Conservation (phyloP, 2,888 invertebrate species). For the Metalampra italica region DNA sequence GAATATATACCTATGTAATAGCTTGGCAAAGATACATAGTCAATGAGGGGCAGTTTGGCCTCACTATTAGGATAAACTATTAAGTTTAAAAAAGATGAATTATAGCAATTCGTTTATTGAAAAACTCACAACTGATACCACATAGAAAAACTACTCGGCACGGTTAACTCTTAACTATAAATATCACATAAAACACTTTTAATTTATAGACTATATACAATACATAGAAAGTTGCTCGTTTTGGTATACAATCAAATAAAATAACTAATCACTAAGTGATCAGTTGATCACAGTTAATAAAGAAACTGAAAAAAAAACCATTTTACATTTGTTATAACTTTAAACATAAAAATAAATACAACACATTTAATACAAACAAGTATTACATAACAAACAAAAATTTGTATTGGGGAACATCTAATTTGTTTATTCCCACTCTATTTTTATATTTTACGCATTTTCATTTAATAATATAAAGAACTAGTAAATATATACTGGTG, state of each 20-base stretch:
- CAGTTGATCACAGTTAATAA: not conserved
- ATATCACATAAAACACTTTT: conserved; percentile 76
- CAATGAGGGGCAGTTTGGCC: too few species aligned
- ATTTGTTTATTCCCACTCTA: too few species aligned
- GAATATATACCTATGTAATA: too few species aligned
- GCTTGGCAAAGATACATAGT: too few species aligned
- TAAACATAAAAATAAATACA: not conserved
- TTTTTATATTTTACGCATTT: too few species aligned
- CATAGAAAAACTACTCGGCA: conserved; percentile 79
- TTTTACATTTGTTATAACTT: not conserved
- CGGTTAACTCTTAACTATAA: conserved; percentile 77
- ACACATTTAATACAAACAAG: too few species aligned
- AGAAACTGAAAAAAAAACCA: not conserved
- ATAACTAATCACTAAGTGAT: not conserved
- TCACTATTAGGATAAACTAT: too few species aligned
- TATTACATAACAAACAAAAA: too few species aligned
- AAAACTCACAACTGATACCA: conserved; percentile 78
- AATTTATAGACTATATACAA: conserved; percentile 73
- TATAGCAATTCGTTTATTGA: conserved; percentile 73
- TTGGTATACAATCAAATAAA: not conserved
- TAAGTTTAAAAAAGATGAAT: conserved; percentile 17
- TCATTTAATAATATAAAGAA: too few species aligned
- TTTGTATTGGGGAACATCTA: too few species aligned
- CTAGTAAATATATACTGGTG: too few species aligned
- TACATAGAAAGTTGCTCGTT: conserved; percentile 54